A percentile compares a stretch with the other conserved stretches of the same genome.
Evolutionary conservation across 1,140 invertebrate species (phyloP).

Genomic region (Bombus terrestris): DNA sequence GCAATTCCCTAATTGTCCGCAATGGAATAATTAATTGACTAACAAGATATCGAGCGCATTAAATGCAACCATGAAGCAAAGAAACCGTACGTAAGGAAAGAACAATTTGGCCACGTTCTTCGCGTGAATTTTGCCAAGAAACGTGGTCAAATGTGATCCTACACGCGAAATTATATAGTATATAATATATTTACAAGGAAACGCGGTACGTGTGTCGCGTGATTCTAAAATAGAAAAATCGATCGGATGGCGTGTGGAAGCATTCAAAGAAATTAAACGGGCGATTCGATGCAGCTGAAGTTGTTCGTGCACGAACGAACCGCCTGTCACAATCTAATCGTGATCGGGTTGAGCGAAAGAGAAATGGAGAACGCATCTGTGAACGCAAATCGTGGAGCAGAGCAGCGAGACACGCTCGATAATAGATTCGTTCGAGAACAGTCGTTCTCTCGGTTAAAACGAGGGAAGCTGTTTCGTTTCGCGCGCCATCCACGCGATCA

Average conservation of each 20-base stretch:
- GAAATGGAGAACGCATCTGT: conserved; percentile 6
- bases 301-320: neutral
- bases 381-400: conserved; percentile 17
- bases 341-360: neutral
- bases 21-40: neutral
- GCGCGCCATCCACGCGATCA: too few species aligned
- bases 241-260: neutral
- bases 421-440: conserved; percentile 34
- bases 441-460: conserved; percentile 18
- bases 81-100: neutral
- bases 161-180: neutral
- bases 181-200: neutral
- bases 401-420: conserved; percentile 16
- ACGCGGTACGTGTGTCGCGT: too few species aligned
- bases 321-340: neutral
- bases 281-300: neutral
- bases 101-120: neutral
- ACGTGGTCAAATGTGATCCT: neutral
- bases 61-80: neutral
- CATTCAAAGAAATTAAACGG: neutral
- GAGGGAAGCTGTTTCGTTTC: neutral
- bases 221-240: conserved; percentile 34
- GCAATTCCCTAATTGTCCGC: neutral
- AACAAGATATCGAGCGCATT: neutral
- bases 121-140: neutral